Base-by-base conservation (phyloP, 2,797 vertebrate species). In the Decapterus maruadsi region DNA sequence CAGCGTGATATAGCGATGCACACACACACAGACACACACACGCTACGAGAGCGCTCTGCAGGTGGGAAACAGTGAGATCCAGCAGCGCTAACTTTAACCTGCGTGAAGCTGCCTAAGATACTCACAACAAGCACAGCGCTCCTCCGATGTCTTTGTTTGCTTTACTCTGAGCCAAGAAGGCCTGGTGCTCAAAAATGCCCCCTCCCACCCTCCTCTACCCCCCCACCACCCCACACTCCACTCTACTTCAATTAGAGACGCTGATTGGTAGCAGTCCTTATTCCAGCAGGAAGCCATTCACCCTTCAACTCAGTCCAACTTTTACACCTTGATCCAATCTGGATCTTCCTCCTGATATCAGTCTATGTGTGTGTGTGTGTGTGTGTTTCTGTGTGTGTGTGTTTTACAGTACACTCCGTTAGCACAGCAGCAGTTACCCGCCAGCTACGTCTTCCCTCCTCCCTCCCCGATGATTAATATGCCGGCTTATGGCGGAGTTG, bases 381-480 rank as follows among this genome's bases (percentile, higher is more conserved):
- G 75, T 78, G 78, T 76, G 60, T 76, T 89, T 87, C n/a, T 68
- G 34, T n/a, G 57, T 46, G 54, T 72, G 75, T 78, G 78, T 76
- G 60, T 76, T 89, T 87, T 59, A 82, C 81, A 79, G 76, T 16
- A 64, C 42, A 48, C 63, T 64, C 3, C 22, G 57, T 82, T 80
- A 68, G 55, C 70, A 83, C 54, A 86, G 77, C 67, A 73, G 72
- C 68, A 65, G n/a, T n/a, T n/a, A 26, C 67, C 40, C 57, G 62
- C 80, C 68, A 71, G 87, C 63, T 77, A 78, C 87, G 89, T 84
- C 72, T 80, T 59, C n/a, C 48, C 79, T 68, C 60, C 26, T 26
- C 26, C 75, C 75, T 85, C 85, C 86, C 81, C 59, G 29, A 86
- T 92, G 93, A 95, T 96, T 95, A 95, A 95, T 95, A 95, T 91